Evolutionary conservation across 2,888 invertebrate genomes (phyloP), one percentile per base, ranked within the genome.

Genomic region (Sinhomidia bicolor): DNA sequence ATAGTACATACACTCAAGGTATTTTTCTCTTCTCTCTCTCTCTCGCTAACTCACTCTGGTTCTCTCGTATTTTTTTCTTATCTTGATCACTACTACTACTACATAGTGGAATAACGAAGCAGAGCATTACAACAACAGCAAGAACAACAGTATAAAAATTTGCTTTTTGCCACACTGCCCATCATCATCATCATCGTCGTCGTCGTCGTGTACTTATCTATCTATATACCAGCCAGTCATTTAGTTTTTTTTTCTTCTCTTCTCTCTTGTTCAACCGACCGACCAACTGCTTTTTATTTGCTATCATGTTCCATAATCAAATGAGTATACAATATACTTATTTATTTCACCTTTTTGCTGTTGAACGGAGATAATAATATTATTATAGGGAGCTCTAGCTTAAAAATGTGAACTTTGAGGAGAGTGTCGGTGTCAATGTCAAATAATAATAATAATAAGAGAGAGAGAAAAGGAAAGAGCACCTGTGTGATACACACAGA

Each of bases 281-380:
- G 84, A 84, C 84, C 76, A 84, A 83, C 83, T 74, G 65, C 51
- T 54, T 82, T 82, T 78, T 71, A 44, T 78, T 78, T 44, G 62
- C 83, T 83, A 83, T 83, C 83, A 83, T 71, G 83, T 83, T 83
- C 83, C 83, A 68, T 71, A 83, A 76, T 76, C 74, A 84, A 84
- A 57, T 32, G 57, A 76, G 41, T 54, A 60, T 57, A 71, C 14
- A n/a, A n/a, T n/a, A n/a, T n/a, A n/a, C n/a, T n/a, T n/a, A 57
- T 17, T 62, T 62, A 79, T 23, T 79, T 57, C 79, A 78, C 78
- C 29, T 78, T 7, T 47, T 23, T 14, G 9, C n/a, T 54, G 12
- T 41, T 76, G 29, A 76, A 51, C 29, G 51, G 51, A 29, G 26
- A 76, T 68, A 17, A 26, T 36, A 36, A 36, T 36, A 36, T 36